These are phyloP conservation scores for Chrysolina americana DNA, from an alignment of 2,888 invertebrate genomes.

Conservation along the genomic window DNA sequence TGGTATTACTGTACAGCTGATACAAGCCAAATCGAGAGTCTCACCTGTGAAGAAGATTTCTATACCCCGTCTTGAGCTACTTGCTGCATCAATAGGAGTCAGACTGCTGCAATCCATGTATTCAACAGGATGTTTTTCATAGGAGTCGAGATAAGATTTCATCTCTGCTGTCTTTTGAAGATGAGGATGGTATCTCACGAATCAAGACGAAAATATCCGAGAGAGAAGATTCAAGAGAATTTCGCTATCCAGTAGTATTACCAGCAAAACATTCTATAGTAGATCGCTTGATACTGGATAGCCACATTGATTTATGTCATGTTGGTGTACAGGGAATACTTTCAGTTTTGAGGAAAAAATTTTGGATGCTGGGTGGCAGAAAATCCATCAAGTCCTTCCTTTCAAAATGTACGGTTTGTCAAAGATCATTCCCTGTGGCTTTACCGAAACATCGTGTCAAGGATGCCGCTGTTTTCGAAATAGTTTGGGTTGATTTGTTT, in stretches of 20 bases:
- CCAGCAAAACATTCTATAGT: background rate
- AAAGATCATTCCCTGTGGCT: background rate
- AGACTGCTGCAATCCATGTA: background rate
- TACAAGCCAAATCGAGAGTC: background rate
- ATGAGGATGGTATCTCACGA: background rate
- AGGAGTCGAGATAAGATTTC: background rate
- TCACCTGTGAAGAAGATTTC: background rate
- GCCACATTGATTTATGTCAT: no score
- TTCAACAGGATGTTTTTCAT: background rate
- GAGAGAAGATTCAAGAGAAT: background rate
- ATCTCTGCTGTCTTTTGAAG: background rate
- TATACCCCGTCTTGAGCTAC: constrained; percentile 1
- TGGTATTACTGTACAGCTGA: background rate
- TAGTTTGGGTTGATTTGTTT: no score
- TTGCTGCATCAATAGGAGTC: background rate
- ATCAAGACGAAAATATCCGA: background rate
- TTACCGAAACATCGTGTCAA: background rate
- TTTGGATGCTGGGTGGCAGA: background rate
- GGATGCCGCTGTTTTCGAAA: background rate
- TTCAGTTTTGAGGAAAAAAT: background rate
- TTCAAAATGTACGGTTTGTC: no score
- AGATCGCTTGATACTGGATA: no score
- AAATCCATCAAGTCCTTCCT: no score
- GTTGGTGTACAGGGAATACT: background rate
- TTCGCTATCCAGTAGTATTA: background rate